Base-by-base conservation (phyloP, 2,797 vertebrate species). In the Bradypus variegatus region DNA sequence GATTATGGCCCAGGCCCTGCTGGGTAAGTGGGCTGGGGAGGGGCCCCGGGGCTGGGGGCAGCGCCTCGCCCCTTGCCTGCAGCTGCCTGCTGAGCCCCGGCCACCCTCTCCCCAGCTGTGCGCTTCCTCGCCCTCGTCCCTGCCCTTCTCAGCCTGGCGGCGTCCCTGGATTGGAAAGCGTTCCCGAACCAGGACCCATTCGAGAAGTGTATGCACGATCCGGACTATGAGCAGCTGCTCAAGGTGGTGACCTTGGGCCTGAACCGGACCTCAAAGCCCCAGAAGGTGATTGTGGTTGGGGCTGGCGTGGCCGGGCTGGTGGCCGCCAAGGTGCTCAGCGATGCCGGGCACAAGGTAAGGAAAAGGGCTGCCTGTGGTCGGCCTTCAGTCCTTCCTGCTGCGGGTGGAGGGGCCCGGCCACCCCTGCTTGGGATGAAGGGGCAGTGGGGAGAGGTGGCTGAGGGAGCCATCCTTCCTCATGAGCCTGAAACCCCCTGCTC, bases 161-260 rank as follows among this genome's bases (percentile, higher is more conserved):
- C 80, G 58, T 94, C 90, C 45, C 73, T 85, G 36, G 65, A 92
- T 18, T 85, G 91, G 93, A 92, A 83, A 72, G 27, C 19, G 0
- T 38, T 67, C 45, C 85, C 76, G 21, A 33, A 12, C 15, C 95
- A 94, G 13, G 98, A 98, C 96, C 97, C 97, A 38, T 95, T 98
- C 21, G 90, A 92, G 6, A 97, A 97, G 1, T 98, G 98, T 92
- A 97, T 98, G 50, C 95, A 96, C 2, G 98, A 98, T 80, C 76
- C 94, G 0, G 98, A 98, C 97, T 98, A 98, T 64, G 94, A 95
- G 6, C 96, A 97, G 87, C 98, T 98, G 12, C 96, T 98, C 10
- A 86, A 94, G 78, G 97, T 98, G 1, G 95, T 97, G 67, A 94
- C 97, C 1, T 92, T 96, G 84, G 98, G 98, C 16, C 98, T 98